Conservation (phyloP, 35 echinoderm and acorn worm species). For the Heliocidaris erythrogramma region DNA sequence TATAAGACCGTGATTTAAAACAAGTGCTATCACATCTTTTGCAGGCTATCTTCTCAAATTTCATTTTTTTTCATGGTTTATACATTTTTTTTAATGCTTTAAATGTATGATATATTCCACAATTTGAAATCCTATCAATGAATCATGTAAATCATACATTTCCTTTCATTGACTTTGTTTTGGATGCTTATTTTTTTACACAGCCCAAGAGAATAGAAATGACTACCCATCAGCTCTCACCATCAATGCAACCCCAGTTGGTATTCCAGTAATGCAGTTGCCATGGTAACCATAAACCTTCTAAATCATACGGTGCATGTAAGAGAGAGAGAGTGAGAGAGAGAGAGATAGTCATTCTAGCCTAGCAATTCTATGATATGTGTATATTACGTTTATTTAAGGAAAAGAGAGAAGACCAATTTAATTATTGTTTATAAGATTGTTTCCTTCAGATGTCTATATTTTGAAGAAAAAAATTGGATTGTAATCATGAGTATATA, state of each 20-base stretch:
- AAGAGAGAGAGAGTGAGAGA: slow-evolving; percentile 24
- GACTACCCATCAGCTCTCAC: slow-evolving; percentile 27
- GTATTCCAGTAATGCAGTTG: slow-evolving; percentile 48
- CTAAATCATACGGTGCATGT: slow-evolving; percentile 41
- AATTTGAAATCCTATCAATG: background rate
- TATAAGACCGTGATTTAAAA: too few relatives aligned
- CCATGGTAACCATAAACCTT: slow-evolving; percentile 33
- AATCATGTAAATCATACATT: background rate
- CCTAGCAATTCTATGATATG: slow-evolving; percentile 52
- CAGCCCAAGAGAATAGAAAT: slow-evolving; percentile 50
- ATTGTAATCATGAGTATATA: slow-evolving; percentile 51
- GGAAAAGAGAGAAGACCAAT: slow-evolving; percentile 45
- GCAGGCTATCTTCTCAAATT: too few relatives aligned
- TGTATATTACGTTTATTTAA: slow-evolving; percentile 55
- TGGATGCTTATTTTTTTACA: background rate
- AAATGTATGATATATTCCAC: too few relatives aligned
- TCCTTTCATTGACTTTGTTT: background rate
- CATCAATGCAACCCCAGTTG: slow-evolving; percentile 45
- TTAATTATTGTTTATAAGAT: slow-evolving; percentile 50
- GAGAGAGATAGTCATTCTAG: slow-evolving; percentile 26
- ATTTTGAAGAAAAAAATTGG: slow-evolving; percentile 44
- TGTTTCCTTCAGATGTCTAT: slow-evolving; percentile 35
- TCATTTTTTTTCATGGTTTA: too few relatives aligned
- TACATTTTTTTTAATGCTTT: too few relatives aligned
- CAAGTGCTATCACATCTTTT: too few relatives aligned